Evolutionary conservation across 1,140 invertebrate species (phyloP), one percentile per base, ranked within the genome.

Genomic region (Drosophila sp.): DNA sequence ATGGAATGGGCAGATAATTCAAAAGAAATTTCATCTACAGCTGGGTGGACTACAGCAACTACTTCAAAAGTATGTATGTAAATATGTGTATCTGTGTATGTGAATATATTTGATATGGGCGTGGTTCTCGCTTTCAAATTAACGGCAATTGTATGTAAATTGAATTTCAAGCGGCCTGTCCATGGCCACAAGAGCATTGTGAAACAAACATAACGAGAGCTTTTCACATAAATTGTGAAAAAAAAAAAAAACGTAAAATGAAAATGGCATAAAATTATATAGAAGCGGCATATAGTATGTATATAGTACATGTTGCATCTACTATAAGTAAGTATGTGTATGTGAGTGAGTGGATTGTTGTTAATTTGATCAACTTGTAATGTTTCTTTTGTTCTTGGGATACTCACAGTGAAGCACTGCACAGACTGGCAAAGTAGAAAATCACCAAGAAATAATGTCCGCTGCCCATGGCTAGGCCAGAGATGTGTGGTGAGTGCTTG

Each of bases 401-500:
- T 92, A 92, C 91, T 92, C 85, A 92, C 91, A 92, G 76, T 65
- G 91, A 92, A 61, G 91, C 91, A 79, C 91, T 92, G 86, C 91
- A 92, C 72, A 92, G 75, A 71, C 91, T 92, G 78, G 91, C 87
- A 89, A 92, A 91, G 71, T 90, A 91, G 60, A 92, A 85, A 75
- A 92, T 90, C 77, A 83, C 91, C 91, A 91, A 92, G 75, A 92
- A 91, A 60, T 81, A 92, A 71, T 92, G 91, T 72, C 91, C 90
- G 76, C 90, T 90, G 80, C 86, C 86, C 91, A 92, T 92, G 79
- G 75, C 78, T 70, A 78, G 66, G 63, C 50, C 57, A 33, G 32
- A 58, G 35, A n/a, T 66, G 66, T 66, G 30, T 17, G 44, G 30
- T 17, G 44, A 61, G 25, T 66, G 66, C 60, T 70, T 30, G 60